phyloP scores from a whole-genome alignment of 2,888 invertebrate genomes.

The Erebia aethiops region DNA sequence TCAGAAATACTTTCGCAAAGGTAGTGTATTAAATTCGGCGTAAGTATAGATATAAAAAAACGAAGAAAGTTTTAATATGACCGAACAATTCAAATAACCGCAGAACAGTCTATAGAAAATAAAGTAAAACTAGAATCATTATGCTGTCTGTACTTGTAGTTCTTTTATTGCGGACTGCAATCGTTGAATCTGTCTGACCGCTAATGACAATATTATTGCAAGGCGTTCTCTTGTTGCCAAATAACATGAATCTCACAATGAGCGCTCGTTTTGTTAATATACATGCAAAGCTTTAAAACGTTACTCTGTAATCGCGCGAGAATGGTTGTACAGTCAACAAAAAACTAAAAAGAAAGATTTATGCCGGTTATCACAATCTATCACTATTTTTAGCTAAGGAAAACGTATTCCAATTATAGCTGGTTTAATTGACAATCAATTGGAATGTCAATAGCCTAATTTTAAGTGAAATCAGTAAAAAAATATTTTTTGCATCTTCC shows the following conservation, averaged over 20 bases:
- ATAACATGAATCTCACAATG: constrained; percentile 59
- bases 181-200: constrained; percentile 32
- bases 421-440: too few species aligned
- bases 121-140: not conserved
- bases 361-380: too few species aligned
- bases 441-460: too few species aligned
- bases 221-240: constrained; percentile 56
- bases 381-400: too few species aligned
- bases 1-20: too few species aligned
- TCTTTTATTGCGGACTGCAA: not conserved
- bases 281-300: constrained; percentile 51
- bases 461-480: too few species aligned
- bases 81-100: not conserved
- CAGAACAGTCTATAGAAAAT: not conserved
- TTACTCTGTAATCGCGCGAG: constrained; percentile 51
- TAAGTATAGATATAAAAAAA: not conserved
- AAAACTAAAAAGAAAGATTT: constrained; percentile 34
- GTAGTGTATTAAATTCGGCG: not conserved
- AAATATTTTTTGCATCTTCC: too few species aligned
- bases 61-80: not conserved
- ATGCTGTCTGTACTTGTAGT: constrained; percentile 10
- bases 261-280: constrained; percentile 56
- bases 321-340: constrained; percentile 47
- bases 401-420: too few species aligned
- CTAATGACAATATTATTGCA: constrained; percentile 74